Percentiles rank a stretch among this genome's conserved stretches.
phyloP scores from a whole-genome alignment of 2,113 vertebrate species.

The crab-eating macaque (Macaca fascicularis) region DNA sequence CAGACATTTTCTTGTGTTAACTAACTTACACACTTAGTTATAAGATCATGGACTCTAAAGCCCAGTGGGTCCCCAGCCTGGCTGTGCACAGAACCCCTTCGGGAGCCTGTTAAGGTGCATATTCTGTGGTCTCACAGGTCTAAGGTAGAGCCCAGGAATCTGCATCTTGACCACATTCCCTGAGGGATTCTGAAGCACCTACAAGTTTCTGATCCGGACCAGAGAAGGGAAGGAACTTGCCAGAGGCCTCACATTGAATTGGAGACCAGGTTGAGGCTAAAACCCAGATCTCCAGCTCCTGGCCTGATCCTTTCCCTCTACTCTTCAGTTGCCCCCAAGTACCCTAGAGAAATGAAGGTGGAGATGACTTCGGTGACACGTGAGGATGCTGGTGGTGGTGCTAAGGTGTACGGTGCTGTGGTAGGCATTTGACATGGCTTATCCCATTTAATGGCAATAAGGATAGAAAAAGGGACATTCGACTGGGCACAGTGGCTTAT shows the following conservation, averaged over 20 bases:
- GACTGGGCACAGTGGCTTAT: too few species aligned
- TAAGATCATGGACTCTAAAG: not conserved
- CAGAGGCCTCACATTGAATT: not conserved
- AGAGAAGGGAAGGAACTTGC: not conserved
- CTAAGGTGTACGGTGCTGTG: not conserved
- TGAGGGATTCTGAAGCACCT: not conserved
- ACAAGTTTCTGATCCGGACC: not conserved
- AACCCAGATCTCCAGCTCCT: not conserved
- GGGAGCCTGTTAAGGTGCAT: not conserved
- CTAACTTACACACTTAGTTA: not conserved
- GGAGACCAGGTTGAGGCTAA: not conserved
- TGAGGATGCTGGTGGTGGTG: not conserved
- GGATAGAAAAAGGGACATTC: not conserved
- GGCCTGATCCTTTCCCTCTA: not conserved
- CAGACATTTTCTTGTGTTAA: not conserved
- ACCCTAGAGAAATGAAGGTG: not conserved
- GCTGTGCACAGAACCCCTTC: not conserved
- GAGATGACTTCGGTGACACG: too few species aligned
- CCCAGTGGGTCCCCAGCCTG: not conserved
- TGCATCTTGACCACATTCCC: not conserved
- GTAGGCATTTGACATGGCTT: not conserved
- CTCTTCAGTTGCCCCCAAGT: not conserved
- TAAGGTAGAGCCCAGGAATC: not conserved
- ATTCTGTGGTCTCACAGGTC: not conserved
- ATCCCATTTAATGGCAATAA: not conserved